Conservation (phyloP, 1,140 invertebrate genomes). For the Apocrypta bakeri region DNA sequence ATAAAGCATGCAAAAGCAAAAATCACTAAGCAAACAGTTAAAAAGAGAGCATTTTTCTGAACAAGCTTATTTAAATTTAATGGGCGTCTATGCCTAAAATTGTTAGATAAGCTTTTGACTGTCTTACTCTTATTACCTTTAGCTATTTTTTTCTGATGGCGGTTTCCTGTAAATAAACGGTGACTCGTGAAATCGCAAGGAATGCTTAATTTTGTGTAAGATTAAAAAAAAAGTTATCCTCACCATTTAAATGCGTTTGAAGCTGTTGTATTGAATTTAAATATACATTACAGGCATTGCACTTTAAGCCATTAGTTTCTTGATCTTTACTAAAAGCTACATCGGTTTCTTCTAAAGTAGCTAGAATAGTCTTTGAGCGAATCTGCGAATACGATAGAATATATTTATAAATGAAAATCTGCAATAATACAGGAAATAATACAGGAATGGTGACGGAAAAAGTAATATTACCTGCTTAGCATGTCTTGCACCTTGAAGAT, state of each 20-base stretch:
- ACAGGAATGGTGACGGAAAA: neutral
- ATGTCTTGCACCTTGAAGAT: conserved; percentile 74
- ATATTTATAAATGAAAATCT: conserved; percentile 2
- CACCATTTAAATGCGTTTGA: conserved; percentile 75
- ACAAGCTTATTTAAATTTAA: conserved; percentile 60
- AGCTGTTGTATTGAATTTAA: conserved; percentile 75
- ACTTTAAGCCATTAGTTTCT: conserved; percentile 72
- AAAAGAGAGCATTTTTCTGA: conserved; percentile 61
- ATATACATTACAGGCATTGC: conserved; percentile 73
- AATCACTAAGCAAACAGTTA: conserved; percentile 63
- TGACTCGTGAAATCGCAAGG: conserved; percentile 18
- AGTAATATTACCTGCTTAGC: conserved; percentile 72
- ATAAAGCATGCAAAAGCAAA: conserved; percentile 66
- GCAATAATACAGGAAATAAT: neutral
- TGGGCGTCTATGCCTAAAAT: conserved; percentile 61
- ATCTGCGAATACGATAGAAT: conserved; percentile 57
- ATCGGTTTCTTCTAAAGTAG: conserved; percentile 69
- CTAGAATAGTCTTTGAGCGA: conserved; percentile 72
- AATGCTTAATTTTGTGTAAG: neutral
- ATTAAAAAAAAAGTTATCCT: neutral
- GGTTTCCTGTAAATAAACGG: conserved; percentile 64
- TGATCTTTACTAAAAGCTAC: conserved; percentile 70
- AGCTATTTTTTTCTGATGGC: conserved; percentile 71
- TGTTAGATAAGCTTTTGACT: conserved; percentile 60
- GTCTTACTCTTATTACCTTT: conserved; percentile 69